Percentiles rank a stretch among this genome's conserved stretches.
phyloP scores from a whole-genome alignment of 2,113 vertebrate species.

The Shinisaurus crocodilurus region DNA sequence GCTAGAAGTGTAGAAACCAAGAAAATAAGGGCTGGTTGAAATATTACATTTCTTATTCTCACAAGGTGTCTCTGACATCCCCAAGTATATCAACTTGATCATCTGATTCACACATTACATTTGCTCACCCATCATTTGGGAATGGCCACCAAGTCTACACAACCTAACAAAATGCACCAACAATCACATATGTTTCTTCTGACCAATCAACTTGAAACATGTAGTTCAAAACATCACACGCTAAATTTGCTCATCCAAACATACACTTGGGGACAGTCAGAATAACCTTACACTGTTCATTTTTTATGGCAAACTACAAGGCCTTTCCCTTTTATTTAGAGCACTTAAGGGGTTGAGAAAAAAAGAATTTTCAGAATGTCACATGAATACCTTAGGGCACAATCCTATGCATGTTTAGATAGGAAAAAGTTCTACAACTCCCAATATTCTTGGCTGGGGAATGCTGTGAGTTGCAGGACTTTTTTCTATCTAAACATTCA shows the following conservation, averaged over 20 bases:
- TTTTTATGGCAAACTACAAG: too few species aligned
- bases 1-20: neutral
- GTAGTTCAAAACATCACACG: neutral
- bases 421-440: too few species aligned
- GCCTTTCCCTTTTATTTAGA: neutral
- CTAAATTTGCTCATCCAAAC: neutral
- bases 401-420: too few species aligned
- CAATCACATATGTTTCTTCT: neutral
- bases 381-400: too few species aligned
- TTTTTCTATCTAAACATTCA: too few species aligned
- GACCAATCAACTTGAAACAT: neutral
- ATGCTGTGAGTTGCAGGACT: too few species aligned
- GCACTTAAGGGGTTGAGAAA: conserved; percentile 1
- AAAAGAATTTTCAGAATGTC: neutral
- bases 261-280: neutral
- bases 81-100: neutral
- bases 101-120: neutral
- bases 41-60: neutral
- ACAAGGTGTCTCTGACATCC: neutral
- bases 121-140: neutral
- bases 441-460: too few species aligned
- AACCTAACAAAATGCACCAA: neutral
- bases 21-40: neutral
- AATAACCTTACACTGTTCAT: too few species aligned
- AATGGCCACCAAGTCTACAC: neutral